Conservation (phyloP, 2,113 vertebrate genomes). For the Sinocyclocheilus maitianheensis region DNA sequence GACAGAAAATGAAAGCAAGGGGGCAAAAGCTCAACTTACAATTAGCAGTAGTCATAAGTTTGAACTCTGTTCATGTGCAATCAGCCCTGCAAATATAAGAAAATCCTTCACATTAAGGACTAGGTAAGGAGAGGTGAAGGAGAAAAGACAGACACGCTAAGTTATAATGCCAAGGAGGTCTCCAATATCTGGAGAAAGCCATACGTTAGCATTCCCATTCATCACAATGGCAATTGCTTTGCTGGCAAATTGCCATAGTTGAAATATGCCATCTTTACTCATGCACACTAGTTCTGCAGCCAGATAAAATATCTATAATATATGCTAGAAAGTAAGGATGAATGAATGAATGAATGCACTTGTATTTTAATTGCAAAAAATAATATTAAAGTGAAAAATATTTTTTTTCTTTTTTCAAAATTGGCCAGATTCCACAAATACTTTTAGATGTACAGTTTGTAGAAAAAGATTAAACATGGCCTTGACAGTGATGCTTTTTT, state of each 20-base stretch:
- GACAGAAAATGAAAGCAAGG: not conserved
- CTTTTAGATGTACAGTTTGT: not conserved
- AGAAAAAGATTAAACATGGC: not conserved
- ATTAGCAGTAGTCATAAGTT: constrained; percentile 4
- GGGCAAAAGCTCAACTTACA: not conserved
- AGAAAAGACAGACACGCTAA: constrained; percentile 13
- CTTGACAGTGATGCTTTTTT: not conserved
- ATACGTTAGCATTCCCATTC: not conserved
- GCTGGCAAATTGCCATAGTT: not conserved
- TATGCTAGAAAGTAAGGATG: not conserved
- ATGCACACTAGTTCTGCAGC: not conserved
- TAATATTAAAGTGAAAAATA: not conserved
- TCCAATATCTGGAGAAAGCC: not conserved
- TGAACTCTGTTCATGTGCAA: not conserved
- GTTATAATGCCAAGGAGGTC: not conserved
- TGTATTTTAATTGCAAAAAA: not conserved
- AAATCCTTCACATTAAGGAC: constrained; percentile 1
- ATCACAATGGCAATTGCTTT: constrained; percentile 20
- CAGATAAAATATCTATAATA: not conserved
- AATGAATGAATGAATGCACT: not conserved
- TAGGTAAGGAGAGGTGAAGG: constrained; percentile 12
- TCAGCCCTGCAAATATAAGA: not conserved
- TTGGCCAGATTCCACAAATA: not conserved
- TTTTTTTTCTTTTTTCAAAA: not conserved
- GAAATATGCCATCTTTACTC: not conserved